Evolutionary conservation across 2,797 vertebrate species (phyloP).

Genomic region (Sebastolobus alascanus): DNA sequence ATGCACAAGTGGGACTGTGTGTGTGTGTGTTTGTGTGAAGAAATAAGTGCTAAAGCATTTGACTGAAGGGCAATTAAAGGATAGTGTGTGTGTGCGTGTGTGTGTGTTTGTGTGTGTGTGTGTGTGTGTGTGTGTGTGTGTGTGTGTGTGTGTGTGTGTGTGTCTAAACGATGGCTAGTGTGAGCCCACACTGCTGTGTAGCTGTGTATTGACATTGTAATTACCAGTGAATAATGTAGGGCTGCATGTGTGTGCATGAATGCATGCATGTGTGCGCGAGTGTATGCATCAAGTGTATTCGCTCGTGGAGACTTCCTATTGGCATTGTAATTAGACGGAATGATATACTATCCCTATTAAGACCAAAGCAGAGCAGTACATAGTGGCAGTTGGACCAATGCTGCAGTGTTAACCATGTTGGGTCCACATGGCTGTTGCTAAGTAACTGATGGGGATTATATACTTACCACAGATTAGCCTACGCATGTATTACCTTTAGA

Average conservation of each 20-base stretch:
- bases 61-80: conserved; percentile 78
- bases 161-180: conserved; percentile 43
- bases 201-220: conserved; percentile 72
- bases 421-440: conserved; percentile 27
- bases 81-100: conserved; percentile 38
- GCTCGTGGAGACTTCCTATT: conserved; percentile 55
- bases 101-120: conserved; percentile 40
- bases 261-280: conserved; percentile 9
- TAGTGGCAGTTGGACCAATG: background rate
- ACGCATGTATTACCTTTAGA: background rate
- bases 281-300: conserved; percentile 49
- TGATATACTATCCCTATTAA: conserved; percentile 61
- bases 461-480: background rate
- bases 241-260: conserved; percentile 29
- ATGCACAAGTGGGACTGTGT: conserved; percentile 63
- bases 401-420: conserved; percentile 31
- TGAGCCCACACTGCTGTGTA: conserved; percentile 44
- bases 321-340: conserved; percentile 71
- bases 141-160: conserved; percentile 27
- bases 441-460: conserved; percentile 21
- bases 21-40: conserved; percentile 13
- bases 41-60: conserved; percentile 60
- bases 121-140: conserved; percentile 39
- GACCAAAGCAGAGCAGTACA: conserved; percentile 17
- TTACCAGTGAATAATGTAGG: conserved; percentile 73